Evolutionary conservation across 1,140 invertebrate genomes (phyloP).

Genomic region (Papilio xuthus): DNA sequence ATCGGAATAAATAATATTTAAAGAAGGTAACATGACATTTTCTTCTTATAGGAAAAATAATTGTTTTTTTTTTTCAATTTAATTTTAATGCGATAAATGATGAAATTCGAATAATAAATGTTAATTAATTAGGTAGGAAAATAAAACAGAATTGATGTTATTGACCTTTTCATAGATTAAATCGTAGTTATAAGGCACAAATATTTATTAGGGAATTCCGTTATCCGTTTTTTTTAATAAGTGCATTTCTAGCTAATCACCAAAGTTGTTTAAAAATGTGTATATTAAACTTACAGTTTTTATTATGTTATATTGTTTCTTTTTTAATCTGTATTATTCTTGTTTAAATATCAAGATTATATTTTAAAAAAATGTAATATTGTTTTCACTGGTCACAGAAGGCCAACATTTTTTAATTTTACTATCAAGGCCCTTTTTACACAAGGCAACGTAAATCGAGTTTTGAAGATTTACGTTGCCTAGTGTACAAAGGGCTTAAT

Average conservation of each 20-base stretch:
- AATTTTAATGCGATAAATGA: not conserved
- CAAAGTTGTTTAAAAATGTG: not conserved
- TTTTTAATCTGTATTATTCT: not conserved
- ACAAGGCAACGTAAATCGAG: too few relatives aligned
- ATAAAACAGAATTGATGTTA: conserved; percentile 38
- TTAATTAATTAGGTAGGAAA: conserved; percentile 22
- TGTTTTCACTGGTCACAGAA: not conserved
- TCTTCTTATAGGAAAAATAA: not conserved
- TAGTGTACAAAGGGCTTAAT: too few relatives aligned
- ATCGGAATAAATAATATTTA: conserved; percentile 27
- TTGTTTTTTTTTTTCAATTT: not conserved
- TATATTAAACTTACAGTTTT: not conserved
- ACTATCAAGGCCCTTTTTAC: too few relatives aligned
- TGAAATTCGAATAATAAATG: not conserved
- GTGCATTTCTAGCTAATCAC: not conserved
- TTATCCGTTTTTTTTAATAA: not conserved
- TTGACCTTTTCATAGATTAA: conserved; percentile 30
- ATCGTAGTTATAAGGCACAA: conserved; percentile 25
- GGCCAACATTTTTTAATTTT: not conserved
- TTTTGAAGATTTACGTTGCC: too few relatives aligned
- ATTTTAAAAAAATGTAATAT: not conserved
- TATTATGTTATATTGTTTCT: not conserved
- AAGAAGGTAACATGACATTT: conserved; percentile 1
- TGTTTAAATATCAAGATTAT: not conserved
- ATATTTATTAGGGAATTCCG: not conserved